phyloP scores from a whole-genome alignment of 2,888 invertebrate species.

The Caenorhabditis doughertyi region DNA sequence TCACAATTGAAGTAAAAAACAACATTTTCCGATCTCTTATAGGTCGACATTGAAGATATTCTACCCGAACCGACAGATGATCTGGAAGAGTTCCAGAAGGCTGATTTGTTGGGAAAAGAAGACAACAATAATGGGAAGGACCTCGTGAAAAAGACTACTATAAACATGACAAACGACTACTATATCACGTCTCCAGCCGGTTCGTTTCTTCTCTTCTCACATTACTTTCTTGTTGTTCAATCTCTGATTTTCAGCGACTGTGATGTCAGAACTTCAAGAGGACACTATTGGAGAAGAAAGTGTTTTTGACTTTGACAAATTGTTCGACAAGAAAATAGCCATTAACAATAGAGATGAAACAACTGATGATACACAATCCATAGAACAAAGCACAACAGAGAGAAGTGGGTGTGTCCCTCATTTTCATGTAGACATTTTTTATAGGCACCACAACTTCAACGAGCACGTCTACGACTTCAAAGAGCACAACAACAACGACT shows the following conservation, averaged over 20 bases:
- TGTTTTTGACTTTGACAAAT: conserved; percentile 44
- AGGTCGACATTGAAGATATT: conserved; percentile 31
- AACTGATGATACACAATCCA: not conserved
- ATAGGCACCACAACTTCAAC: conserved; percentile 31
- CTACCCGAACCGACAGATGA: conserved; percentile 37
- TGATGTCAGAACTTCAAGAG: conserved; percentile 36
- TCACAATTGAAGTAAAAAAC: not conserved
- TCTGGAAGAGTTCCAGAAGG: conserved; percentile 48
- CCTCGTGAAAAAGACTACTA: conserved; percentile 34
- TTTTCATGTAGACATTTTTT: conserved; percentile 15
- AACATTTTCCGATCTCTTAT: not conserved
- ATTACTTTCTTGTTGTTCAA: conserved; percentile 29
- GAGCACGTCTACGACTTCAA: conserved; percentile 1
- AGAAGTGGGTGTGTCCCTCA: not conserved
- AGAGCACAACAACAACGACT: conserved; percentile 5
- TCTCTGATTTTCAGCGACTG: conserved; percentile 52
- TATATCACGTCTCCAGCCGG: conserved; percentile 58
- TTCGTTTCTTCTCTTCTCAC: conserved; percentile 12
- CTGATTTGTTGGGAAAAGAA: conserved; percentile 36
- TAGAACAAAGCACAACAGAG: conserved; percentile 3
- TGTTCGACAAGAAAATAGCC: conserved; percentile 46
- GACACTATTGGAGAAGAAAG: conserved; percentile 33
- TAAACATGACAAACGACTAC: conserved; percentile 52
- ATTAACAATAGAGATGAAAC: conserved; percentile 8
- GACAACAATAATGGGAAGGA: conserved; percentile 39